phyloP scores from a whole-genome alignment of 2,797 vertebrate species.

The Chiroxiphia lanceolata region DNA sequence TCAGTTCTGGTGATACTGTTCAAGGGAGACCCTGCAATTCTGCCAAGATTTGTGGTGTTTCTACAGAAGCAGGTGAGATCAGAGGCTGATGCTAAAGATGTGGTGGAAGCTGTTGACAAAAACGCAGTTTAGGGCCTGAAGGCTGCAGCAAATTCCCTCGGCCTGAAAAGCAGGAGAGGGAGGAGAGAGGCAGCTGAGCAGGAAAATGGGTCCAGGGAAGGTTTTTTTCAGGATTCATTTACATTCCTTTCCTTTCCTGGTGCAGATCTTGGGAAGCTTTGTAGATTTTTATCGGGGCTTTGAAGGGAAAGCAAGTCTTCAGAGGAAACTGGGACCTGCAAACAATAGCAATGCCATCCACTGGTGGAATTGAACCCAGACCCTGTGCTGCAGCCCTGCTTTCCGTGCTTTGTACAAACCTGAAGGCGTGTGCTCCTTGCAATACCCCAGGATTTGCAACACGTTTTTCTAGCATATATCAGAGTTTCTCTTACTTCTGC shows the following conservation, averaged over 20 bases:
- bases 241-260: background rate
- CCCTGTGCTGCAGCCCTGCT: background rate
- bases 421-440: background rate
- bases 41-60: background rate
- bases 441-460: background rate
- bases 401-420: background rate
- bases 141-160: background rate
- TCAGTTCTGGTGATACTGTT: background rate
- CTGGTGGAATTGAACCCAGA: slow-evolving; percentile 14
- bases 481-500: background rate
- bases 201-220: background rate
- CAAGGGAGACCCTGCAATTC: background rate
- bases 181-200: background rate
- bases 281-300: slow-evolving; percentile 11
- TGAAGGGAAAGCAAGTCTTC: background rate
- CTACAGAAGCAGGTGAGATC: background rate
- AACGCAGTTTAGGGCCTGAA: background rate
- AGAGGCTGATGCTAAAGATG: background rate
- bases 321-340: background rate
- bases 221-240: background rate
- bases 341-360: slow-evolving; percentile 34
- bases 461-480: background rate
- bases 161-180: background rate
- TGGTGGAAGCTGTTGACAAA: background rate
- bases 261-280: background rate